Evolutionary conservation across 2,888 invertebrate genomes (phyloP), one percentile per base, ranked within the genome.

Genomic region (Cryptocephalus moraei): DNA sequence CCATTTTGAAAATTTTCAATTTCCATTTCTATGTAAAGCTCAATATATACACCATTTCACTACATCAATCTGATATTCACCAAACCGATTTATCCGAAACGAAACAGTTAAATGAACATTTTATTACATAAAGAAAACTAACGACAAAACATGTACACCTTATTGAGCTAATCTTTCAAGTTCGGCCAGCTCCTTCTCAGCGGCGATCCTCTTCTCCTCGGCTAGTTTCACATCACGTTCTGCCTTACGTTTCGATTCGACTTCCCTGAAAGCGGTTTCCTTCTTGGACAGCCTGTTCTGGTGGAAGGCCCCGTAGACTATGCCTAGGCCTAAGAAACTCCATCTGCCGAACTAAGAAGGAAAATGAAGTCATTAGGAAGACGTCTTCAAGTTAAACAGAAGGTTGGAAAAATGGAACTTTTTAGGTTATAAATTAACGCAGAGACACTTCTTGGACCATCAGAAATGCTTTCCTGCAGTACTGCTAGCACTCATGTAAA

Each of bases 291-390:
- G 73, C 45, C 85, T 75, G 64, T 65, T 79, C 56, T 87, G 84
- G 67, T 86, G 79, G 66, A 81, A 80, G 0, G 81, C 78, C 44
- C 91, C 91, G 57, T 88, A 91, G 1, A 80, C 63, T 53, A 91
- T 72, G 32, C 91, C 91, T 0, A 77, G 73, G 0, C 77, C 66
- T 3, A 91, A 75, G 62, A 90, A 75, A 47, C 83, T 82, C 89
- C 90, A 91, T 65, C 91, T 78, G 49, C 82, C 82, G 62, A 89
- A 87, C 87, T 88, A 68, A 8, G 75, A 64, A 22, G 36, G n/a
- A 41, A 43, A 43, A 39, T 22, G n/a, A n/a, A 22, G 22, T 22
- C 22, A 22, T 4, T 22, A 22, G 22, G 6, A 22, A 22, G 6
- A 6, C 6, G 22, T 6, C 6, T 22, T 22, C 22, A 22, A 22